Percentiles rank a stretch among this genome's conserved stretches.
These are phyloP conservation scores for human (Homo sapiens) DNA, from an alignment of 2,113 vertebrate genomes.

Conservation along the genomic window GRCh38 chr6:19310001-19310500, in stretches of 20 bases:
- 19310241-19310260: background rate
- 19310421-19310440: background rate
- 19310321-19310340: background rate
- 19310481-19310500: background rate
- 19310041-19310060: too few relatives aligned
- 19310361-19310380: background rate
- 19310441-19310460: background rate
- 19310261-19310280: background rate
- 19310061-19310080: background rate
- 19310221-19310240: background rate
- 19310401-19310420: background rate
- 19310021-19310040: too few relatives aligned
- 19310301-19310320: background rate
- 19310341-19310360: background rate
- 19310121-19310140: background rate
- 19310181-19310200: background rate
- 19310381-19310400: background rate
- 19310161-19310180: background rate
- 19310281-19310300: background rate
- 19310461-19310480: background rate
- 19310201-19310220: background rate
- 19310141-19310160: background rate
- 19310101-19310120: background rate
- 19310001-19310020: too few relatives aligned
- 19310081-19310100: background rate